A percentile compares a stretch with the other conserved stretches of the same genome.
These are phyloP conservation scores for Latrodectus geometricus DNA, from an alignment of 1,140 invertebrate genomes.

Conservation along the genomic window DNA sequence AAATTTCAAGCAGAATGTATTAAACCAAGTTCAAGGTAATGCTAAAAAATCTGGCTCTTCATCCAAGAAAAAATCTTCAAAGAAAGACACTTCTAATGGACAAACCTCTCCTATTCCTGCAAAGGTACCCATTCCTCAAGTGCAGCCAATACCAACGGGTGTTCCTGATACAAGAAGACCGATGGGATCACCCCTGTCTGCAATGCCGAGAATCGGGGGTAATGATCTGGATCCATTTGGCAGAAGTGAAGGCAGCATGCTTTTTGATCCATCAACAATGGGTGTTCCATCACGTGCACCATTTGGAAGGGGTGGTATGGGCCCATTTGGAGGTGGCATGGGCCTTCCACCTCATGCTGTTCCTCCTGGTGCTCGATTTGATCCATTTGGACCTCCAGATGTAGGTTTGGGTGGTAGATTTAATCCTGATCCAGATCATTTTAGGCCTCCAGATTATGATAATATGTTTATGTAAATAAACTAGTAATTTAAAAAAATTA, in stretches of 20 bases:
- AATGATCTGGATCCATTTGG: conserved; percentile 34
- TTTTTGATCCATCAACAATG: not conserved
- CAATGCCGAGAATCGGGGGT: conserved; percentile 10
- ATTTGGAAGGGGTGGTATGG: not conserved
- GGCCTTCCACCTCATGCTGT: conserved; percentile 31
- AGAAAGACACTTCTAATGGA: not conserved
- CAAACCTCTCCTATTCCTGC: not conserved
- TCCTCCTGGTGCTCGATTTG: conserved; percentile 55
- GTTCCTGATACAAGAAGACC: not conserved
- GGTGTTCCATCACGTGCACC: not conserved
- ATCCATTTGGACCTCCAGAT: conserved; percentile 42
- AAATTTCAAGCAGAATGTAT: not conserved
- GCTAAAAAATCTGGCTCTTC: not conserved
- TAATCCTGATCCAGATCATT: conserved; percentile 48
- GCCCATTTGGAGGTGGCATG: not conserved
- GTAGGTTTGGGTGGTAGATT: conserved; percentile 5
- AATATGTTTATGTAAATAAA: not conserved
- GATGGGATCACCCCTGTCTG: not conserved
- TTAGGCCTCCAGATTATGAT: conserved; percentile 40
- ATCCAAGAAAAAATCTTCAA: not conserved
- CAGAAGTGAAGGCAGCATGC: conserved; percentile 6
- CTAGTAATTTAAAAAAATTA: no score
- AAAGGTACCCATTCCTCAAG: not conserved
- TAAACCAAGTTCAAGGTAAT: conserved; percentile 46
- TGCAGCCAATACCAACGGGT: not conserved